phyloP scores from a whole-genome alignment of 2,113 vertebrate species.

The Casuarius casuarius region DNA sequence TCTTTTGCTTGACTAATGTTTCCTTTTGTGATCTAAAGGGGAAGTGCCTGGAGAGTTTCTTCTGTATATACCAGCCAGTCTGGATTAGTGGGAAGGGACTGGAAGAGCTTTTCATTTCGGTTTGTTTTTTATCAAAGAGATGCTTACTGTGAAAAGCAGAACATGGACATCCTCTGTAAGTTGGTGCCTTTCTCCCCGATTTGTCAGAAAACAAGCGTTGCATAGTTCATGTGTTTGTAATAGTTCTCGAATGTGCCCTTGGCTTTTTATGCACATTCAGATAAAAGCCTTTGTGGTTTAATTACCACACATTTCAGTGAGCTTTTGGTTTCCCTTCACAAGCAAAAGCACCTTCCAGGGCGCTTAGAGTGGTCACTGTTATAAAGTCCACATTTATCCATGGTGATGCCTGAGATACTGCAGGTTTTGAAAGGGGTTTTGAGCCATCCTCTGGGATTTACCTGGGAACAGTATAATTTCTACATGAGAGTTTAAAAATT shows the following conservation, averaged over 20 bases:
- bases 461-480: neutral
- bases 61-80: slow-evolving; percentile 14
- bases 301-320: neutral
- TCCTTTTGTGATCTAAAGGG: slow-evolving; percentile 77
- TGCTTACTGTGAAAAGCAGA: slow-evolving; percentile 13
- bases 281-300: neutral
- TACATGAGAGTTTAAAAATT: neutral
- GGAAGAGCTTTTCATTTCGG: neutral
- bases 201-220: slow-evolving; percentile 32
- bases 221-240: neutral
- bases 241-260: neutral
- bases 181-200: neutral
- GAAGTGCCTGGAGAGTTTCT: slow-evolving; percentile 72
- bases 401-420: neutral
- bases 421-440: neutral
- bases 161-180: neutral
- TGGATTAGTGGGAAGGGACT: slow-evolving; percentile 49
- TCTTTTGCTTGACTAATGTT: slow-evolving; percentile 82
- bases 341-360: neutral
- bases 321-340: neutral
- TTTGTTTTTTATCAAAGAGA: neutral
- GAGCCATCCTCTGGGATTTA: neutral
- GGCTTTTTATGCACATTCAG: neutral
- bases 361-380: neutral
- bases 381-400: neutral